phyloP scores from a whole-genome alignment of 1,140 invertebrate genomes.

The Formica selysi region DNA sequence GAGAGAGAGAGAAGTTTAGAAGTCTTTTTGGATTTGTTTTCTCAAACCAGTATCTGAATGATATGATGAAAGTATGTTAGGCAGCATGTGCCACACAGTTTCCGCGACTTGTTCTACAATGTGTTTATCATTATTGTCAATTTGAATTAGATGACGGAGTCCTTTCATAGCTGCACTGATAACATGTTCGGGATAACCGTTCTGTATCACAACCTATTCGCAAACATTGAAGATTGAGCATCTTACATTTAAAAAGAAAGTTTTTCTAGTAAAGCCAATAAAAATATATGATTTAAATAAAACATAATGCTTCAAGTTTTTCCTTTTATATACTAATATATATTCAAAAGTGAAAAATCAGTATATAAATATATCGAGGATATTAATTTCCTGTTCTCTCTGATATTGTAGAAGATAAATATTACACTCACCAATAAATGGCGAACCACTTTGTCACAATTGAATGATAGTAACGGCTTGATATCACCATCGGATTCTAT shows the following conservation, averaged over 20 bases:
- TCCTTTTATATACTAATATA: neutral
- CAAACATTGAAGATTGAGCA: neutral
- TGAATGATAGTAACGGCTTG: constrained; percentile 51
- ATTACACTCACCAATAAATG: constrained; percentile 63
- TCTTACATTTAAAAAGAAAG: neutral
- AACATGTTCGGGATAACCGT: constrained; percentile 22
- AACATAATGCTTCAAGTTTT: neutral
- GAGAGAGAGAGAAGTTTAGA: too few relatives aligned
- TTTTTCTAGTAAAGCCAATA: neutral
- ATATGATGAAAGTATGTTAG: constrained; percentile 61
- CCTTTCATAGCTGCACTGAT: constrained; percentile 66
- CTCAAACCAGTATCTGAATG: constrained; percentile 39
- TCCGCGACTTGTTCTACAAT: constrained; percentile 48
- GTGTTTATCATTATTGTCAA: constrained; percentile 13
- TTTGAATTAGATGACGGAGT: constrained; percentile 53
- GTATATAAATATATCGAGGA: neutral
- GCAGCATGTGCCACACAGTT: constrained; percentile 69
- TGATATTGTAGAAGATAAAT: neutral
- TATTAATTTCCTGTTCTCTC: neutral
- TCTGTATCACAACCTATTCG: constrained; percentile 47
- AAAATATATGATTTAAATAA: neutral
- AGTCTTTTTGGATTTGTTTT: neutral
- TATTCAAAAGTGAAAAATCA: neutral
- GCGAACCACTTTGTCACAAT: constrained; percentile 42
- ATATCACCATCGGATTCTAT: constrained; percentile 71